Evolutionary conservation across 2,113 vertebrate genomes (phyloP), one percentile per base, ranked within the genome.

Genomic region (Pomatorhinus ruficollis): DNA sequence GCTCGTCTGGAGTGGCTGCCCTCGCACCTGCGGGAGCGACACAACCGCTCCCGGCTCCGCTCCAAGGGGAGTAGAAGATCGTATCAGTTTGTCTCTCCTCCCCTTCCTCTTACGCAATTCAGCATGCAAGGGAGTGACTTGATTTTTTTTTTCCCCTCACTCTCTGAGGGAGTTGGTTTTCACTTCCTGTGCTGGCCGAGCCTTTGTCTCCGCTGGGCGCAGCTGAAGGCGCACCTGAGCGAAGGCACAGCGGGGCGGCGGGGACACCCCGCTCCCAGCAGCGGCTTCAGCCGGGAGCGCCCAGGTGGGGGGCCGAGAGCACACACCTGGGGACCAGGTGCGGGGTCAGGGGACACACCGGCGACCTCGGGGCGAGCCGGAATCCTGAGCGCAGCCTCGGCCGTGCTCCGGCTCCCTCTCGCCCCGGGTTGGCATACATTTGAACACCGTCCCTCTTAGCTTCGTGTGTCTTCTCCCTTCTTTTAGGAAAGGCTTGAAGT

Each of bases 231-330:
- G 11, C 94, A 72, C 75, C 83, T 28, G 79, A 9, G 71, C 2
- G 74, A 37, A 6, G 64, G 52, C 10, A 2, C 13, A 0, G 1
- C 37, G 63, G 42, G 42, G 65, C 70, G 2, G 69, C 72, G 54
- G 63, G 68, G 72, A 44, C 44, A 24, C 9, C 70, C 74, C 40
- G 19, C 88, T 76, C 90, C 15, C 75, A 71, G 96, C 96, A 63
- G 93, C 93, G 53, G 91, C 97, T 94, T 87, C 97, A 50, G 94
- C 95, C 66, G 91, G 95, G 97, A 95, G 95, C 37, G 1, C 20
- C 22, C 45, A 81, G 93, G 92, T 95, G 83, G 27, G 33, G 33
- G n/a, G 54, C 13, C 45, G 66, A 27, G 12, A 28, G 12, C 13
- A 5, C 14, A 2, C 2, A 3, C 5, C 40, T 8, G n/a, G 37